Evolutionary conservation across 2,113 vertebrate genomes (phyloP).

Genomic region (Bostrychus sinensis): DNA sequence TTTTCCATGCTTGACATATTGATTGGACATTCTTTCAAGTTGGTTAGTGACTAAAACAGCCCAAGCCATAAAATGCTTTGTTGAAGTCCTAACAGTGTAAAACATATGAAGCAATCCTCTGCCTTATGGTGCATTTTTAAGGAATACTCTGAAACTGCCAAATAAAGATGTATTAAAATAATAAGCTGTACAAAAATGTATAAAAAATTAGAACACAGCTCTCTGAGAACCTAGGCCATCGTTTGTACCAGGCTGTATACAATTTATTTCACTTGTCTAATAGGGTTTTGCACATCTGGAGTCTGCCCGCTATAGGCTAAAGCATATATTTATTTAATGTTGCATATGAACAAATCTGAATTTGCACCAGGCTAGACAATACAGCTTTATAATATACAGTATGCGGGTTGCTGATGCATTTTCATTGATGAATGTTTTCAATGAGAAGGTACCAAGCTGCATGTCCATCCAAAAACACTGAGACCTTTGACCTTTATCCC

Average conservation of each 20-base stretch:
- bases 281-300: too few relatives aligned
- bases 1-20: constrained; percentile 1
- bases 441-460: constrained; percentile 32
- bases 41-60: background rate
- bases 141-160: too few relatives aligned
- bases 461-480: constrained; percentile 38
- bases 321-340: too few relatives aligned
- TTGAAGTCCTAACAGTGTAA: background rate
- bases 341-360: too few relatives aligned
- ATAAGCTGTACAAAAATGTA: too few relatives aligned
- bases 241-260: background rate
- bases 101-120: background rate
- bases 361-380: background rate
- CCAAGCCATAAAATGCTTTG: background rate
- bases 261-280: background rate
- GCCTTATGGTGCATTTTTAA: too few relatives aligned
- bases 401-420: constrained; percentile 9
- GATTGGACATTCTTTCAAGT: background rate
- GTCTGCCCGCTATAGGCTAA: too few relatives aligned
- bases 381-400: background rate
- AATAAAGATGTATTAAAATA: too few relatives aligned
- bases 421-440: constrained; percentile 36
- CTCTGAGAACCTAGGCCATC: background rate
- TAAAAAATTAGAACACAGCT: background rate
- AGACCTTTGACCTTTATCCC: constrained; percentile 28